Evolutionary conservation across 1,140 invertebrate species (phyloP).

Genomic region (Drosophila trapezifrons): DNA sequence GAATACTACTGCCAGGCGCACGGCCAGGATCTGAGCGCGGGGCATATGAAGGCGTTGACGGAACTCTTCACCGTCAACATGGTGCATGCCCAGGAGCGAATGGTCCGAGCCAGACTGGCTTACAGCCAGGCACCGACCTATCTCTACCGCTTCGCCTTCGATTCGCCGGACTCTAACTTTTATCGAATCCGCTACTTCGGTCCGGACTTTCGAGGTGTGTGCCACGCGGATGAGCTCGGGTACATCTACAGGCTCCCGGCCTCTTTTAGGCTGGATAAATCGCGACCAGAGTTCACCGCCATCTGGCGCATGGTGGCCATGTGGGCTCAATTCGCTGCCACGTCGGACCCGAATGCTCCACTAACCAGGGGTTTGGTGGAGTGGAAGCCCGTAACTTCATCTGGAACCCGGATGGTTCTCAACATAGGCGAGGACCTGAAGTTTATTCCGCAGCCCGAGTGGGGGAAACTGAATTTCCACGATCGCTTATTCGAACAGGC

Average conservation of each 20-base stretch:
- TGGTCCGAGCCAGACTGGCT: constrained; percentile 65
- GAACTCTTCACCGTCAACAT: constrained; percentile 54
- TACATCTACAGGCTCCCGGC: constrained; percentile 86
- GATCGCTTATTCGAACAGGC: constrained; percentile 49
- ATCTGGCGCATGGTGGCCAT: constrained; percentile 85
- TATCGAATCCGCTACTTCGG: constrained; percentile 58
- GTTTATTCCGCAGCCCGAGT: constrained; percentile 77
- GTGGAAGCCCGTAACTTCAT: constrained; percentile 76
- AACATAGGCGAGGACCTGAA: constrained; percentile 81
- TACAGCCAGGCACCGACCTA: constrained; percentile 78
- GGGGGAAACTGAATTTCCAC: constrained; percentile 59
- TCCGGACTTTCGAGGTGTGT: constrained; percentile 81
- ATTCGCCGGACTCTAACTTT: constrained; percentile 73
- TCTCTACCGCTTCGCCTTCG: constrained; percentile 84
- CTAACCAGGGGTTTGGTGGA: constrained; percentile 41
- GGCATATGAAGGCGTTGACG: background rate
- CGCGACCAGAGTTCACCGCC: constrained; percentile 61
- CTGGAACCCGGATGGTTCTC: constrained; percentile 72
- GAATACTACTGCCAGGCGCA: constrained; percentile 28
- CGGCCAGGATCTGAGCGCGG: constrained; percentile 9
- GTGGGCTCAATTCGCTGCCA: constrained; percentile 81
- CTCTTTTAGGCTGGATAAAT: constrained; percentile 78
- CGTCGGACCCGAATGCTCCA: constrained; percentile 73
- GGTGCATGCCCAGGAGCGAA: constrained; percentile 69
- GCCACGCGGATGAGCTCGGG: constrained; percentile 87